These are phyloP conservation scores for Cryptomyrus ogoouensis DNA, from an alignment of 2,113 vertebrate species.

Conservation along the genomic window DNA sequence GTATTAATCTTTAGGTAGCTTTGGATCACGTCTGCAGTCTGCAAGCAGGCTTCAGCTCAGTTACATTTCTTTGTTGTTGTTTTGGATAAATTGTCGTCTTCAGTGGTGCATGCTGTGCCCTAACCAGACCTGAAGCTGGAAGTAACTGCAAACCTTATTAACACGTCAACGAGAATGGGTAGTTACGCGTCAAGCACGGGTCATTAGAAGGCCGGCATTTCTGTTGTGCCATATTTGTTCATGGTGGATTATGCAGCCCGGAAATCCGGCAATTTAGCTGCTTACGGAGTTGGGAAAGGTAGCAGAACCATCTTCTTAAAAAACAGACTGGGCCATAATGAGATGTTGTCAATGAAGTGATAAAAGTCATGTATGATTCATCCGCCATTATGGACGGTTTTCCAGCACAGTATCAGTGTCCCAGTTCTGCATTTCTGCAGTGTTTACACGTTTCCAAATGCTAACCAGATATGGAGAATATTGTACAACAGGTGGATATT, in stretches of 20 bases:
- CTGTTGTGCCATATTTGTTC: slow-evolving; percentile 34
- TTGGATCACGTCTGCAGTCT: background rate
- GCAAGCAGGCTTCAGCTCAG: background rate
- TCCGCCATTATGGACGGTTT: background rate
- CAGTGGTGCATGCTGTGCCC: background rate
- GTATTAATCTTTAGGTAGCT: background rate
- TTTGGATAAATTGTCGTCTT: background rate
- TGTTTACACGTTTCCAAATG: background rate
- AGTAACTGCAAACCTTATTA: slow-evolving; percentile 54
- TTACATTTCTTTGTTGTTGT: background rate
- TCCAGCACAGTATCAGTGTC: background rate
- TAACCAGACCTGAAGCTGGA: slow-evolving; percentile 46
- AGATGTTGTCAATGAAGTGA: background rate
- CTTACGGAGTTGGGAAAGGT: background rate
- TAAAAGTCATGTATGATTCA: background rate
- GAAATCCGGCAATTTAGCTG: slow-evolving; percentile 22
- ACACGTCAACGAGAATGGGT: slow-evolving; percentile 47
- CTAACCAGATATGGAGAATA: background rate
- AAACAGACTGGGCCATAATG: background rate
- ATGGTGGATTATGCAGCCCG: slow-evolving; percentile 37
- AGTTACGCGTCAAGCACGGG: slow-evolving; percentile 41
- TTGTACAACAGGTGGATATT: background rate
- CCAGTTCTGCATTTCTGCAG: background rate
- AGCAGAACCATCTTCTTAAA: background rate
- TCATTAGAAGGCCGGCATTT: slow-evolving; percentile 44